Conservation (phyloP, 2,797 vertebrate genomes). For the Chiroxiphia lanceolata region DNA sequence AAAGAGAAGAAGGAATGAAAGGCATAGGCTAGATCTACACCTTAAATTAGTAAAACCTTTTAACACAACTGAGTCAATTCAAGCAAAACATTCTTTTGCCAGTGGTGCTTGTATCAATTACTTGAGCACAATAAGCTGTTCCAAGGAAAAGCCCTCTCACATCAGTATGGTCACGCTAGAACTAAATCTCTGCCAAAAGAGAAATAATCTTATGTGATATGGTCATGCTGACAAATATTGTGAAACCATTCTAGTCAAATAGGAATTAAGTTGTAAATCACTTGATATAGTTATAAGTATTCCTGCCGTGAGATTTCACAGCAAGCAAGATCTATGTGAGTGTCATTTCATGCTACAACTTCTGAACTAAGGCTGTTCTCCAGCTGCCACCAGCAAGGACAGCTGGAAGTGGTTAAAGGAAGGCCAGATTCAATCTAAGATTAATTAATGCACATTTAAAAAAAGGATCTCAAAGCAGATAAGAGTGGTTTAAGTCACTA, state of each 20-base stretch:
- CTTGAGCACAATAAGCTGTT: not conserved
- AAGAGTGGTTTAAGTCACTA: not conserved
- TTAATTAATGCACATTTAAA: not conserved
- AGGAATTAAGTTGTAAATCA: slow-evolving; percentile 16
- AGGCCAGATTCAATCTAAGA: not conserved
- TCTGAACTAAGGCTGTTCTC: not conserved
- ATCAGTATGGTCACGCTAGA: not conserved
- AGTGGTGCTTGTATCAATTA: not conserved
- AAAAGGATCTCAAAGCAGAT: not conserved
- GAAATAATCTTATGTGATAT: slow-evolving; percentile 1
- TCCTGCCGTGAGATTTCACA: not conserved
- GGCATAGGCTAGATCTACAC: not conserved
- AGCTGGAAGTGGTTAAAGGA: not conserved
- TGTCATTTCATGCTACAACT: not conserved
- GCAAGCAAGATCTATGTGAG: not conserved
- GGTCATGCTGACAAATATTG: not conserved
- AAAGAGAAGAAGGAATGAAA: not conserved
- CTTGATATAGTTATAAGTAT: not conserved
- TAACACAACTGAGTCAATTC: not conserved
- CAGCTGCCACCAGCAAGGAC: not conserved
- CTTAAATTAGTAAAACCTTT: not conserved
- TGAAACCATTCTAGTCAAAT: not conserved
- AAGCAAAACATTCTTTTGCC: slow-evolving; percentile 18
- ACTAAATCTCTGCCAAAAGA: not conserved
- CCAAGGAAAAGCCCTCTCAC: not conserved